Evolutionary conservation across 1,140 invertebrate species (phyloP).

Genomic region (Hyles vespertilio): DNA sequence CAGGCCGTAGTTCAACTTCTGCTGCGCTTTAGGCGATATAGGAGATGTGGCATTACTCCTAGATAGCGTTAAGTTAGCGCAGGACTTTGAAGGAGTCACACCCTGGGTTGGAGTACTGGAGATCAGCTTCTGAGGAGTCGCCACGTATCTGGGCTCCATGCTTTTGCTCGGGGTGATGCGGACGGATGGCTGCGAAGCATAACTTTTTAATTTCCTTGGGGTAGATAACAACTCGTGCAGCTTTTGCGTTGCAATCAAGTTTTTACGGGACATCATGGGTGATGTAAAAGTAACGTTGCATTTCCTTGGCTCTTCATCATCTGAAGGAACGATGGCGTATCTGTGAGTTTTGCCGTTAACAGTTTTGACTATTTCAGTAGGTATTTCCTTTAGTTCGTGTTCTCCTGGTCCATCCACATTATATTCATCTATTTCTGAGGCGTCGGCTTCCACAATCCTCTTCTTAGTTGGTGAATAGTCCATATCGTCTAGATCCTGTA

Average conservation of each 20-base stretch:
- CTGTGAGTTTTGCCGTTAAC: slow-evolving; percentile 77
- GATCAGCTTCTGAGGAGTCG: slow-evolving; percentile 62
- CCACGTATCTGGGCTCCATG: slow-evolving; percentile 43
- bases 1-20: slow-evolving; percentile 75
- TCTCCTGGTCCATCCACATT: slow-evolving; percentile 78
- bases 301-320: slow-evolving; percentile 67
- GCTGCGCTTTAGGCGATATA: slow-evolving; percentile 73
- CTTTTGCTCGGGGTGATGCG: slow-evolving; percentile 60
- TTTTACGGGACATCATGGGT: slow-evolving; percentile 73
- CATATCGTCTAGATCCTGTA: slow-evolving; percentile 75
- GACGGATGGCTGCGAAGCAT: slow-evolving; percentile 69
- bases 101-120: slow-evolving; percentile 65
- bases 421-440: slow-evolving; percentile 70
- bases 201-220: slow-evolving; percentile 78
- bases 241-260: slow-evolving; percentile 83
- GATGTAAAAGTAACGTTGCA: slow-evolving; percentile 60
- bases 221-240: slow-evolving; percentile 84
- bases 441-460: slow-evolving; percentile 75
- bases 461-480: slow-evolving; percentile 77
- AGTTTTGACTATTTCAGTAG: slow-evolving; percentile 77
- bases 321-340: slow-evolving; percentile 78
- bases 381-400: slow-evolving; percentile 75
- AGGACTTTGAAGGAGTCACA: slow-evolving; percentile 64
- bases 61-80: slow-evolving; percentile 56
- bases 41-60: slow-evolving; percentile 47